phyloP scores from a whole-genome alignment of 2,113 vertebrate genomes.

The Heterocephalus glaber region DNA sequence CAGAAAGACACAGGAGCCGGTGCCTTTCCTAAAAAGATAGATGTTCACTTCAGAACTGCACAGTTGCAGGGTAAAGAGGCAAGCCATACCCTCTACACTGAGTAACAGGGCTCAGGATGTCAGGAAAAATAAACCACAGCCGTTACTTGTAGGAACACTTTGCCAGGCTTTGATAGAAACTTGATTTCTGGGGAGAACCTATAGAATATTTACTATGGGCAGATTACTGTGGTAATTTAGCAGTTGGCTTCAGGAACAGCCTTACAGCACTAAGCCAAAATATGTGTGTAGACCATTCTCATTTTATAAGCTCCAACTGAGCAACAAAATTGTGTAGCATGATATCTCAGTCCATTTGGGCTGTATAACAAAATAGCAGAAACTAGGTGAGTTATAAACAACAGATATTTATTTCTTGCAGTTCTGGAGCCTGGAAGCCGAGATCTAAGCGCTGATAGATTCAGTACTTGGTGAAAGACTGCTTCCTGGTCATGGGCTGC shows the following conservation, averaged over 20 bases:
- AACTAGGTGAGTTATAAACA: too few relatives aligned
- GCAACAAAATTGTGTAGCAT: accelerated
- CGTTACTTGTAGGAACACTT: accelerated
- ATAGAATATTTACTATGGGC: accelerated
- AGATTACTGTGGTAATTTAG: not conserved
- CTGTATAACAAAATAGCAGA: not conserved
- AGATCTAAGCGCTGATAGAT: not conserved
- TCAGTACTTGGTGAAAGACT: not conserved
- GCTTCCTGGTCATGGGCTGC: too few relatives aligned
- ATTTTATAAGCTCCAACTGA: accelerated
- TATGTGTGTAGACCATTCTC: not conserved
- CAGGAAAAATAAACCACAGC: not conserved
- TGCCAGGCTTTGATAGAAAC: not conserved
- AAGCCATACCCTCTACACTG: accelerated
- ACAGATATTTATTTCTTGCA: not conserved
- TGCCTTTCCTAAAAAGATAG: not conserved
- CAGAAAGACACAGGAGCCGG: accelerated
- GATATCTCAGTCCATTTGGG: too few relatives aligned
- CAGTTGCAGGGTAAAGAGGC: accelerated
- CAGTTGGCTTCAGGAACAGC: not conserved
- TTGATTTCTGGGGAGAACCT: not conserved
- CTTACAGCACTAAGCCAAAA: accelerated
- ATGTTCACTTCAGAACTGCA: accelerated
- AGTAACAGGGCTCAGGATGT: accelerated
- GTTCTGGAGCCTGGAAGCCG: not conserved